Evolutionary conservation across 2,113 vertebrate species (phyloP), one percentile per base, ranked within the genome.

Genomic region (Nesogale talazaci): DNA sequence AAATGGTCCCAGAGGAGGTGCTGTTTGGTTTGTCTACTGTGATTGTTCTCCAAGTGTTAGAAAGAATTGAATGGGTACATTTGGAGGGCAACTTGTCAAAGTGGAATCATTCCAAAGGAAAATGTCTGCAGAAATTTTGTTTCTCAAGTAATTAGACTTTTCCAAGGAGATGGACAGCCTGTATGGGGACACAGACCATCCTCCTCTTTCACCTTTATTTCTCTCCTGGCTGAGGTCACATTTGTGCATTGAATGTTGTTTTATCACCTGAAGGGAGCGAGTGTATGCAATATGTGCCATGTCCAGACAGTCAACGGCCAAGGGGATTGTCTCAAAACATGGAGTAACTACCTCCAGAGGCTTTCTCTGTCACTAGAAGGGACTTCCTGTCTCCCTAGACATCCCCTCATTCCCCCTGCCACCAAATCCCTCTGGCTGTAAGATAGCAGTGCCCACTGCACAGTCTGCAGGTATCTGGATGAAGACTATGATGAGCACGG

Each of bases 211-310:
- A 56, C 72, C 69, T 72, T 74, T 72, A 87, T 79, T 34, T 86
- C 87, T 93, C 63, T 88, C 57, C n/a, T 56, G 70, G 36, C 29
- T 70, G 70, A 42, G 56, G 36, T 86, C 86, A 86, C 36, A 3
- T 6, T 69, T 82, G 67, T 69, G 87, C 94, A 94, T 95, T 88
- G 88, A 93, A 83, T 77, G 29, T 85, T 76, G 6, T 83, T 59
- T 88, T 90, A 85, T 76, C 38, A 59, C 81, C 76, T 84, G 67
- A 94, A 93, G 65, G 46, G 38, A 52, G 74, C 81, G 72, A 92
- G 29, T 56, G 25, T 80, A 88, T 83, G 91, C 93, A 20, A 61
- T 65, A 23, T 12, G 46, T 29, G 25, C 70, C 65, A 6, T 27
- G 2, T 40, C 20, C 40, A 89, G 70, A 29, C 15, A 3, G 61